phyloP scores from a whole-genome alignment of 2,888 invertebrate species.

The Gonocerus acuteangulatus region DNA sequence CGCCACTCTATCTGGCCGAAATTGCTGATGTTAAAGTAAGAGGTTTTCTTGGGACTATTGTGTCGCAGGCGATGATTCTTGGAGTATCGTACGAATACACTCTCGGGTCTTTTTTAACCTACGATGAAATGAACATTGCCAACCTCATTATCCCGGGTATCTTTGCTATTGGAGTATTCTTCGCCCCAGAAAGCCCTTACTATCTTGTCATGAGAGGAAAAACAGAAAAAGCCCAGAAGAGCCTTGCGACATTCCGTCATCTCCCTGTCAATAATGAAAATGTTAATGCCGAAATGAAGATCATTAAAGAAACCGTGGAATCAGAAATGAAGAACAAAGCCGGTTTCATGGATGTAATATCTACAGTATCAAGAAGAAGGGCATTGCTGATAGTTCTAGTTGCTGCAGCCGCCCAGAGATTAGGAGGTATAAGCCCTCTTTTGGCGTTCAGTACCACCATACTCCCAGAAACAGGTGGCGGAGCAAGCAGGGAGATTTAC shows the following conservation, averaged over 20 bases:
- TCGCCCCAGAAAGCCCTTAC: constrained; percentile 57
- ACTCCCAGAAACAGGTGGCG: constrained; percentile 46
- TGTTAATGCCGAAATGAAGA: constrained; percentile 27
- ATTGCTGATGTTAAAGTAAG: constrained; percentile 37
- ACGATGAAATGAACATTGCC: constrained; percentile 31
- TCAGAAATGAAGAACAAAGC: constrained; percentile 33
- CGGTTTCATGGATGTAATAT: constrained; percentile 33
- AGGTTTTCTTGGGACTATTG: constrained; percentile 38
- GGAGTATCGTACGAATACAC: constrained; percentile 38
- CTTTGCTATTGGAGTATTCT: constrained; percentile 47
- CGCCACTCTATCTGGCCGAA: constrained; percentile 39
- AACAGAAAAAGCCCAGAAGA: constrained; percentile 36
- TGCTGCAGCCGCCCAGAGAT: constrained; percentile 44
- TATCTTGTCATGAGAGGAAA: constrained; percentile 51
- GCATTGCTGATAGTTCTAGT: constrained; percentile 36
- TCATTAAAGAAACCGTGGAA: constrained; percentile 31
- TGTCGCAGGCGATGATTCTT: constrained; percentile 36
- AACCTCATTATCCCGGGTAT: constrained; percentile 46
- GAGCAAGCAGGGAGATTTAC: constrained; percentile 24
- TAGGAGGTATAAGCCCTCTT: constrained; percentile 57
- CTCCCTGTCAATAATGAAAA: constrained; percentile 19
- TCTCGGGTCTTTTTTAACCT: constrained; percentile 34
- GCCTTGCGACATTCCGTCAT: constrained; percentile 29
- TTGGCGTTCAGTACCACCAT: constrained; percentile 57
- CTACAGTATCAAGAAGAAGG: constrained; percentile 33